Conservation (phyloP, 2,888 invertebrate species). For the Molorchus minor region DNA sequence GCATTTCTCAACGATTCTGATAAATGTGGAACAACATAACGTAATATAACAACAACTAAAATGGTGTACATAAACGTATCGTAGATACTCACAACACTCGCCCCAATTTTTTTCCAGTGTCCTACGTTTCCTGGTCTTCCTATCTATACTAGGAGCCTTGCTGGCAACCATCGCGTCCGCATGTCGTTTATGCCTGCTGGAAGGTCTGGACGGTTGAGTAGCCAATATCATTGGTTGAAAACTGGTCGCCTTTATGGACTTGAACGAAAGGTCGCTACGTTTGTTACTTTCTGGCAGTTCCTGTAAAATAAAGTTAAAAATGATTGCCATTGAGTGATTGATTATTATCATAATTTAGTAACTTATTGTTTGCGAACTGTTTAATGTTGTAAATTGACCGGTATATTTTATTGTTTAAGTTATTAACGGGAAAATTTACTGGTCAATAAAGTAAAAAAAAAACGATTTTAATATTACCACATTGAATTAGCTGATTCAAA, state of each 20-base stretch:
- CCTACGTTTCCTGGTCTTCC: slow-evolving; percentile 66
- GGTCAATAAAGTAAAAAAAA: too few relatives aligned
- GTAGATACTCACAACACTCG: slow-evolving; percentile 69
- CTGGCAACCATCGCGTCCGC: slow-evolving; percentile 48
- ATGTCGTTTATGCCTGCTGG: slow-evolving; percentile 58
- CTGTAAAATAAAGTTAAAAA: too few relatives aligned
- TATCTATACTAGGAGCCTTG: slow-evolving; percentile 48
- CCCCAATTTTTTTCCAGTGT: slow-evolving; percentile 70
- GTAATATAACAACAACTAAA: background rate
- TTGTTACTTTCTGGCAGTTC: slow-evolving; percentile 61
- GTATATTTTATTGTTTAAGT: too few relatives aligned
- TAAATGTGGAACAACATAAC: too few relatives aligned
- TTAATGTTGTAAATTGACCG: too few relatives aligned
- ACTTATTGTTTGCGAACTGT: too few relatives aligned
- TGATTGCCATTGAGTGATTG: too few relatives aligned
- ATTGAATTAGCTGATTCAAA: too few relatives aligned
- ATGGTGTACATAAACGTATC: background rate
- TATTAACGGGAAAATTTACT: too few relatives aligned
- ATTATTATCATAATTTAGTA: too few relatives aligned
- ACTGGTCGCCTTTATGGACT: slow-evolving; percentile 55
- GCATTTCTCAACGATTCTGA: too few relatives aligned
- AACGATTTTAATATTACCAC: too few relatives aligned
- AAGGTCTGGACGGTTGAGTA: slow-evolving; percentile 43
- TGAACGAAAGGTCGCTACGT: slow-evolving; percentile 48
- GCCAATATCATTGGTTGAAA: slow-evolving; percentile 31